Evolutionary conservation across 2,113 vertebrate species (phyloP), one percentile per base, ranked within the genome.

Genomic region (Oenanthe oenanthe): DNA sequence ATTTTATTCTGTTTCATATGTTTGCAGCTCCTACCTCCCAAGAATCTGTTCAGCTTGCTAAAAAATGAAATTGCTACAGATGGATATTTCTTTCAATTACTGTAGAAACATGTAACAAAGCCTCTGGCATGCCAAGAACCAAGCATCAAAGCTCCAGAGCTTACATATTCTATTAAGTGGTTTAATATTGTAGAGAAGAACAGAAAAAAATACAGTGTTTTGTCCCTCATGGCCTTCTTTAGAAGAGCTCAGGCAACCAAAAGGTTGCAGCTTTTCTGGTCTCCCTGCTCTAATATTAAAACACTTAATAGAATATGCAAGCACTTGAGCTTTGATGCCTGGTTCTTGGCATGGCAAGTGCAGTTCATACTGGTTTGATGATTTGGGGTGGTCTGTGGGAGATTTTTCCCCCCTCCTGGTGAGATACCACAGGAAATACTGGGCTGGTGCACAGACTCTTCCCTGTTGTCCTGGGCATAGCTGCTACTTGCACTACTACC

Each of bases 71-170:
- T 94, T 93, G 72, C 93, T 93, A 84, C 93, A 93, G 92, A 93
- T 93, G 94, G 90, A 62, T 97, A 95, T 96, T 95, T 92, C 95
- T 95, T 96, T 96, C 89, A 94, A 95, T 94, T 97, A 93, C 93
- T 95, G 94, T 93, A 86, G 88, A 95, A 96, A 93, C 92, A 95
- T 92, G 86, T 94, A 96, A 97, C 95, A 95, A 92, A 96, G 94
- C 88, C 93, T 96, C 85, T 95, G 95, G 92, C 79, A 74, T 94
- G 94, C 94, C 92, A 97, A 96, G 82, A 95, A 86, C 47, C 68
- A 88, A 65, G 92, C 95, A 95, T 96, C 94, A 97, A 94, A 96
- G 96, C 89, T 94, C 91, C 87, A 97, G 63, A 34, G 88, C 90
- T 96, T 93, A 94, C 94, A 95, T 93, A 93, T 92, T 97, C 71